These are phyloP conservation scores for Zaprionus davidi DNA, from an alignment of 1,140 invertebrate species.

Conservation along the genomic window DNA sequence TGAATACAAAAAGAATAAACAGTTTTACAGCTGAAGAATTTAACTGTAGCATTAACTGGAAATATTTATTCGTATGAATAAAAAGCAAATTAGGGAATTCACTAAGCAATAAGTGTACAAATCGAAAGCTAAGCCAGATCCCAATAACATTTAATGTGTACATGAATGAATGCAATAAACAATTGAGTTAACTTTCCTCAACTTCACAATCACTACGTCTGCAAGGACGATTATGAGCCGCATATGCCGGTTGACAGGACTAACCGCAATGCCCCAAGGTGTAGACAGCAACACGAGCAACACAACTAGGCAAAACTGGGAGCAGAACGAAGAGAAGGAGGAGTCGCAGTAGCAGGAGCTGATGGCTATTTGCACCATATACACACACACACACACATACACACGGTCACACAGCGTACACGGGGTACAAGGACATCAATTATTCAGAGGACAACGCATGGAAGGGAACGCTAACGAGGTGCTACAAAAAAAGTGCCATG, in stretches of 20 bases:
- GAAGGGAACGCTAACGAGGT: constrained; percentile 3
- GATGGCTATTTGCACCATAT: background rate
- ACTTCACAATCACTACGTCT: too few species aligned
- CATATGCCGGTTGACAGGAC: background rate
- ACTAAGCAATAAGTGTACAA: too few species aligned
- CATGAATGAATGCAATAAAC: too few species aligned
- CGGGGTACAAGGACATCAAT: constrained; percentile 13
- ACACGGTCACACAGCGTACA: background rate
- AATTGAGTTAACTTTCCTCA: too few species aligned
- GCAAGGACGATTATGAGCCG: background rate
- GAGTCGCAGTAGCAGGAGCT: background rate
- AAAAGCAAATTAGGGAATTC: too few species aligned
- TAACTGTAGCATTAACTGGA: too few species aligned
- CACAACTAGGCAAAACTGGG: background rate
- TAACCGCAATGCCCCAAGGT: constrained; percentile 8
- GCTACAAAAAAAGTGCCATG: constrained; percentile 14
- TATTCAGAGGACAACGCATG: constrained; percentile 18
- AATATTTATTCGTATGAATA: too few species aligned
- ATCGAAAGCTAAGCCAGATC: too few species aligned
- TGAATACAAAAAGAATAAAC: too few species aligned
- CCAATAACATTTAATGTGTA: too few species aligned
- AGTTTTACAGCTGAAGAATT: too few species aligned
- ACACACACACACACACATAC: constrained; percentile 2
- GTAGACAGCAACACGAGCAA: background rate
- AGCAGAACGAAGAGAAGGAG: background rate